Base-by-base conservation (phyloP, 2,888 invertebrate genomes). In the Lysandra coridon region DNA sequence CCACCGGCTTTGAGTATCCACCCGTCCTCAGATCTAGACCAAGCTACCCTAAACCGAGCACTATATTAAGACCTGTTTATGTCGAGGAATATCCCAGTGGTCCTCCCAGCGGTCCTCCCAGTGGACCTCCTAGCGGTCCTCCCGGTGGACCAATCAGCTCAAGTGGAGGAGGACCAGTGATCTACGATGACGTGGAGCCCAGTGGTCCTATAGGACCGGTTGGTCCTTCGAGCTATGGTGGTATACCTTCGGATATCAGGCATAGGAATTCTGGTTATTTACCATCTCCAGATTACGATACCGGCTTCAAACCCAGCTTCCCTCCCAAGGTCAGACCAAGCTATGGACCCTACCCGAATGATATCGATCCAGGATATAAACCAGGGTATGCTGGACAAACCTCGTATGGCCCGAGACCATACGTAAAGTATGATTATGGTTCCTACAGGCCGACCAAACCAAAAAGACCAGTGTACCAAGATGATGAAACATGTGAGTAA, bases 1-100 rank as follows among this genome's bases (percentile, higher is more conserved):
- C 89, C 1, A 82, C 82, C 2, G 57, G 57, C 14, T 4, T 87
- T 85, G 53, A 82, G 83, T 6, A 80, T 53, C 82, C 79, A 23
- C 80, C 80, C 1, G 10, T 37, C 4, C 64, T 75, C 30, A 84
- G 84, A 33, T 81, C 83, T 60, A 78, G 81, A 37, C 82, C 87
- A 0, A 82, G 80, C 64, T 83, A 83, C 14, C 85, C 87, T 0
- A 78, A 57, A 44, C 82, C 86, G 0, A 83, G 83, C 10, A 85
- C 87, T 0, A 78, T 80, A 17, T 83, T 80, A 60, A 84, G 85
- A 80, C 87, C 87, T 30, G 83, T 81, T 0, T 85, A 85, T 73
- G 78, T 87, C 17, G 84, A 83, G 62, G 75, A 83, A 23, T 80
- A 81, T 40, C 75, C 75, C 40, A 74, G 74, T 78, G 80, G 75